Base-by-base conservation (phyloP, 2,113 vertebrate species). In the Noturus placidus region DNA sequence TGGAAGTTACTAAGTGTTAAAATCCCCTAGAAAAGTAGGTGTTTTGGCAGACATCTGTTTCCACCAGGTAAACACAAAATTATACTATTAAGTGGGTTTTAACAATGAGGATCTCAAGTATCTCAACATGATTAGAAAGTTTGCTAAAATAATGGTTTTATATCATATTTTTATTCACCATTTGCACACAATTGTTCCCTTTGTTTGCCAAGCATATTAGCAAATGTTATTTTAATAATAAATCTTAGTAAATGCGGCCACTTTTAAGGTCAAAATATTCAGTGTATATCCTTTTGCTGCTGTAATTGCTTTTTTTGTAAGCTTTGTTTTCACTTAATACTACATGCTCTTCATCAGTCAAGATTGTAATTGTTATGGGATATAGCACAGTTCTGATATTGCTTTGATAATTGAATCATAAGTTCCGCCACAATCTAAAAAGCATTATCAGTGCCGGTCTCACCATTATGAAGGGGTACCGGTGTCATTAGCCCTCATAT, bases 351-450 rank as follows among this genome's bases (percentile, higher is more conserved):
- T 87, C 82, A 89, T 90, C 69, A 89, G 77, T 87, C 52, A 83
- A 19, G 5, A 86, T 56, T 61, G 74, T 82, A 86, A 83, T 54
- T 91, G 85, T 87, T 87, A 88, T 79, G 83, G 86, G 83, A 81
- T 88, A 72, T 17, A 59, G 42, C 56, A 80, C 33, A 59, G 84
- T 88, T 88, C 82, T 81, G 80, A 87, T 83, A 83, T 57, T 83
- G 61, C 79, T 89, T 88, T 87, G 56, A 87, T 89, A 85, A 88
- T 88, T 90, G 84, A 78, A 87, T 90, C 86, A 85, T 65, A 83
- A 79, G 81, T 89, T 83, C 65, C 79, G 33, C 50, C 25, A 63
- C 70, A 87, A 86, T 89, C 50, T 77, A 86, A 90, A 89, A 83
- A 85, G 63, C 77, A 88, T 90, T 84, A 85, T 78, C 82, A 42